Evolutionary conservation across 1,140 invertebrate genomes (phyloP).

Genomic region (Drosophila rhopaloa): DNA sequence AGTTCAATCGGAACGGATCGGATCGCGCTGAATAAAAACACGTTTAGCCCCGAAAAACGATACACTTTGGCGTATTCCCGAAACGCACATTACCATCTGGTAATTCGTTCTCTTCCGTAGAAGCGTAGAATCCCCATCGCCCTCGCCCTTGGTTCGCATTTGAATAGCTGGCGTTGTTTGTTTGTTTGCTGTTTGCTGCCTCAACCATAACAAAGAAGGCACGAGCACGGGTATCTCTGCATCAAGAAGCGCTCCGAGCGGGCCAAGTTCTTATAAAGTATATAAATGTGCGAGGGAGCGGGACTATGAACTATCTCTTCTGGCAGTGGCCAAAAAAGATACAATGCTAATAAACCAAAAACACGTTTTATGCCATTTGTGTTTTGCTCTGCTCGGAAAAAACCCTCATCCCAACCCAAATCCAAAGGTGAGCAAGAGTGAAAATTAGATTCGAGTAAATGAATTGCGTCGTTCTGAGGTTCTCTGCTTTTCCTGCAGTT

Average conservation of each 20-base stretch:
- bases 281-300: slow-evolving; percentile 17
- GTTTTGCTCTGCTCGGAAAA: slow-evolving; percentile 34
- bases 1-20: slow-evolving; percentile 18
- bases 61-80: slow-evolving; percentile 2
- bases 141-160: slow-evolving; percentile 17
- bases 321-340: slow-evolving; percentile 41
- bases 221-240: slow-evolving; percentile 10
- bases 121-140: background rate
- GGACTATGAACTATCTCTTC: slow-evolving; percentile 15
- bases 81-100: slow-evolving; percentile 6
- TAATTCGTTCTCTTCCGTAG: background rate
- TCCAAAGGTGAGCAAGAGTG: slow-evolving; percentile 37
- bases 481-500: slow-evolving; percentile 2
- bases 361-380: slow-evolving; percentile 31
- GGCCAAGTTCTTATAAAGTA: background rate
- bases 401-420: slow-evolving; percentile 18
- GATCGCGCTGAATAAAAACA: slow-evolving; percentile 56
- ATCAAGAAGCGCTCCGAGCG: slow-evolving; percentile 2
- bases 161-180: slow-evolving; percentile 26
- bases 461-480: slow-evolving; percentile 20
- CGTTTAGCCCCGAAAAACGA: slow-evolving; percentile 44
- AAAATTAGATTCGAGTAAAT: background rate
- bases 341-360: slow-evolving; percentile 46
- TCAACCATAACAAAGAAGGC: slow-evolving; percentile 25
- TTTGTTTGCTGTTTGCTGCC: slow-evolving; percentile 26